A percentile compares a stretch with the other conserved stretches of the same genome.
These are phyloP conservation scores for Schizaphis graminum DNA, from an alignment of 2,888 invertebrate genomes.

Conservation along the genomic window DNA sequence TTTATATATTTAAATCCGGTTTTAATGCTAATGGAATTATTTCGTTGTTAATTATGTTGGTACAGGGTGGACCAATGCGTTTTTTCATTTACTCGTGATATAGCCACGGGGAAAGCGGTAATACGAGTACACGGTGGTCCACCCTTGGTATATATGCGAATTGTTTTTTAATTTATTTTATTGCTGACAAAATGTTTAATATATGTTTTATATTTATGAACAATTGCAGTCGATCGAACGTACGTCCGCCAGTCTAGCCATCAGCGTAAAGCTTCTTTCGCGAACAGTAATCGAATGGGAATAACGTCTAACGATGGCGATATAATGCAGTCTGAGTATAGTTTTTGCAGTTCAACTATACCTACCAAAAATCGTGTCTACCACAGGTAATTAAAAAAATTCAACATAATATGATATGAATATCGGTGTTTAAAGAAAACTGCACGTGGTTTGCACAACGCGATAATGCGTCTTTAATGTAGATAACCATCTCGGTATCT, in stretches of 20 bases:
- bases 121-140: neutral
- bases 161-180: neutral
- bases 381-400: neutral
- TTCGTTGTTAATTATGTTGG: neutral
- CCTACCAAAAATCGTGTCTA: neutral
- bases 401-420: neutral
- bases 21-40: neutral
- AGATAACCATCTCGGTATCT: neutral
- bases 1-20: neutral
- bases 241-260: too few species aligned
- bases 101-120: neutral
- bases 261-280: neutral
- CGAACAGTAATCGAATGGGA: too few species aligned
- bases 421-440: neutral
- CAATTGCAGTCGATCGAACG: neutral
- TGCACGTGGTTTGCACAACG: neutral
- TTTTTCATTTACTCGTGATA: neutral
- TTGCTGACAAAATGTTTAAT: neutral
- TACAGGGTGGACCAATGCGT: neutral
- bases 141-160: neutral
- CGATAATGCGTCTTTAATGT: neutral
- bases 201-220: neutral
- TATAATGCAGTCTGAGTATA: neutral
- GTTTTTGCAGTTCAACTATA: neutral
- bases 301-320: neutral